Percentiles rank a stretch among this genome's conserved stretches.
phyloP scores from a whole-genome alignment of 2,888 invertebrate genomes.

The Ceriagrion tenellum region DNA sequence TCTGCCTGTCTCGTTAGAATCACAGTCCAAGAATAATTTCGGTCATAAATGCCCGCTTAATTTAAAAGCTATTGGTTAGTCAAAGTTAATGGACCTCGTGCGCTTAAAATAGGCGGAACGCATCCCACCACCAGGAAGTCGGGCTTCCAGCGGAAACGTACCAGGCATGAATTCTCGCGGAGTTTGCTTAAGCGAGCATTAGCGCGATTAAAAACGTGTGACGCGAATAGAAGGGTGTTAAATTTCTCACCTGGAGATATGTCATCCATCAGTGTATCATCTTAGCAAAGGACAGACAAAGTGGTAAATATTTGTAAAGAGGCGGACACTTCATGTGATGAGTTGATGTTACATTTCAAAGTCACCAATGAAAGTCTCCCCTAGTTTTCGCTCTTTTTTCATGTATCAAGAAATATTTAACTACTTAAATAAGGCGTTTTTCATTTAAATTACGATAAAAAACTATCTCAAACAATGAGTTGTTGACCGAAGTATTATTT shows the following conservation, averaged over 20 bases:
- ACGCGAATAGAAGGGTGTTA: background rate
- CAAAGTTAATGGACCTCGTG: no score
- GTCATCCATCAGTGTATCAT: background rate
- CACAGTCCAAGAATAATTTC: no score
- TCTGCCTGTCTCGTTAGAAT: no score
- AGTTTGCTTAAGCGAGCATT: background rate
- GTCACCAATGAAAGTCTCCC: background rate
- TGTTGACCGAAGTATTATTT: no score
- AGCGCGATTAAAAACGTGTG: background rate
- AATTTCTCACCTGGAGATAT: background rate
- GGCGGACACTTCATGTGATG: background rate
- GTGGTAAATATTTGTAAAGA: background rate
- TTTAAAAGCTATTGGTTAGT: no score
- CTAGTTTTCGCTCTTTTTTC: no score
- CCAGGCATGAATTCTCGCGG: background rate
- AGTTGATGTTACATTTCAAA: background rate
- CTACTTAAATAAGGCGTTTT: no score
- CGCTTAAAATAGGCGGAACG: no score
- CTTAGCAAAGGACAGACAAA: background rate
- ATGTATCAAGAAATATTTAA: no score
- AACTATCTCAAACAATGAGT: no score
- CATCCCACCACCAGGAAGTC: background rate
- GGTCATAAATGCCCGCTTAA: no score
- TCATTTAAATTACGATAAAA: no score
- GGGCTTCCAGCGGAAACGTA: background rate